Percentiles rank a stretch among this genome's conserved stretches.
Conservation (phyloP, 2,113 vertebrate species). For the Oenanthe oenanthe region DNA sequence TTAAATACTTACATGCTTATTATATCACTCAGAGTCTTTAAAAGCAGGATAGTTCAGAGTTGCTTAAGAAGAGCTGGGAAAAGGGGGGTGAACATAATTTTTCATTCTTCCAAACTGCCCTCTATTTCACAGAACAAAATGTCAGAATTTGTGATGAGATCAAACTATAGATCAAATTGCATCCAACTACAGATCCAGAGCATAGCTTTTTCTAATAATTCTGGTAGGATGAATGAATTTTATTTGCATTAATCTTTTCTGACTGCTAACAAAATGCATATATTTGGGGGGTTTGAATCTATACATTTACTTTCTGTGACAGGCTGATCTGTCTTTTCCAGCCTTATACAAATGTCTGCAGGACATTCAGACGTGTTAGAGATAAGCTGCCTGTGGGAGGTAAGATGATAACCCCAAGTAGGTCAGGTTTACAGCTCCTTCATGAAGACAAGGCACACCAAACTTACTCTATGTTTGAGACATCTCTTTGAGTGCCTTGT, state of each 20-base stretch:
- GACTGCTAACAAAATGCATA: background rate
- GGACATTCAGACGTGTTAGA: background rate
- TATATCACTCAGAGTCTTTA: background rate
- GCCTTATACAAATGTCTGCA: background rate
- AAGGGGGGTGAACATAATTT: background rate
- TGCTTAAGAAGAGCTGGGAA: background rate
- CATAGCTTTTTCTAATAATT: background rate
- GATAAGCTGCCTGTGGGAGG: background rate
- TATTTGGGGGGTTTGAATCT: background rate
- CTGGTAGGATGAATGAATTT: background rate
- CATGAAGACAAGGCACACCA: background rate
- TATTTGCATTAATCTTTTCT: background rate
- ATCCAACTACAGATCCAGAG: background rate
- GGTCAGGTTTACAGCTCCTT: background rate
- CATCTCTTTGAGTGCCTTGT: background rate
- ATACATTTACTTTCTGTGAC: background rate
- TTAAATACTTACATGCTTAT: background rate
- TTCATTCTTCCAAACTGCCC: background rate
- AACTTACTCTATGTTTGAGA: background rate
- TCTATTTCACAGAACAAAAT: background rate
- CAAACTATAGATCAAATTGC: background rate
- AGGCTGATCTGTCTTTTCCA: background rate
- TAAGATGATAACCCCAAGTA: background rate
- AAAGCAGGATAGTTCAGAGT: background rate
- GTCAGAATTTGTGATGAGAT: background rate